Base-by-base conservation (phyloP, 2,888 invertebrate species). In the Eupithecia insigniata region DNA sequence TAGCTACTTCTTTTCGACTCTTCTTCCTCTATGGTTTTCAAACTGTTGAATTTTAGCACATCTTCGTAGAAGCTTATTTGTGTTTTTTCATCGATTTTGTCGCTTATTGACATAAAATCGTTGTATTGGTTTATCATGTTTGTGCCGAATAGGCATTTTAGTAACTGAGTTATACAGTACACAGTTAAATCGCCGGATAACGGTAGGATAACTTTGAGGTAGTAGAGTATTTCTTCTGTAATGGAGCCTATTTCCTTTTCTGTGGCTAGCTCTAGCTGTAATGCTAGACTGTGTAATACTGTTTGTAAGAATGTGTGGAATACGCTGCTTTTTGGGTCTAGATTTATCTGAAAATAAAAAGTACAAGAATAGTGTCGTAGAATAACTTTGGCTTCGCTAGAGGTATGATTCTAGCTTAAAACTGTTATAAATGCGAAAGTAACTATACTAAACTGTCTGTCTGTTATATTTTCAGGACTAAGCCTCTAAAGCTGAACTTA, bases 161-260 rank as follows among this genome's bases (percentile, higher is more conserved):
- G 81, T 5, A 97, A 92, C 86, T 98, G 98, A 51, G 97, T 96
- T 0, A 98, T 96, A 86, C 97, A 97, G 74, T 95, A 95, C 0
- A 98, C 96, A 0, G 97, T 96, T 7, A 93, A 90, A 1, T 96
- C 96, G 0, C 97, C 96, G 70, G 97, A 96, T 51, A 97, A 84
- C 14, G 95, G 91, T 85, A 98, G 96, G 2, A 97, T 96, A 0
- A 95, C 95, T 82, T 96, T 96, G 10, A 98, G 91, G 85, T 97
- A 98, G 79, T 94, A 95, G 0, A 98, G 92, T 22, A 98, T 92
- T 89, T 98, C 98, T 89, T 98, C 98, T 0, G 97, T 96, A 66
- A 97, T 95, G 66, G 95, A 91, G 1, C 96, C 96, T 39, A 96
- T 95, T 87, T 98, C 98, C 30, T 91, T 92, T 67, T 96, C 94